A percentile compares a stretch with the other conserved stretches of the same genome.
These are phyloP conservation scores for Drosophila parabipectinata DNA, from an alignment of 1,140 invertebrate species.

Conservation along the genomic window DNA sequence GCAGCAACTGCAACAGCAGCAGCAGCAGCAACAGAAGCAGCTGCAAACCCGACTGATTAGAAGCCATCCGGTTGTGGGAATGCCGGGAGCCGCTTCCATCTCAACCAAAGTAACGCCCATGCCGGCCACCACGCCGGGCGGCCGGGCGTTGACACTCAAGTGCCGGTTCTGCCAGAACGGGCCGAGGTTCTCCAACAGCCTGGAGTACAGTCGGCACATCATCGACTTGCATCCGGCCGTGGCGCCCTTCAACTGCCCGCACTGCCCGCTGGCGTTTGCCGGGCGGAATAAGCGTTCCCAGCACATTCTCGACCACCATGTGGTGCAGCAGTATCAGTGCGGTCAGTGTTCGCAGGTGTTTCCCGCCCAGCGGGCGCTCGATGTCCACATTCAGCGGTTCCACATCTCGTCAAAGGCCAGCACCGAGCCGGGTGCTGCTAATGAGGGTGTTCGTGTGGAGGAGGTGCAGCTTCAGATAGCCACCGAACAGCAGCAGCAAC, in stretches of 20 bases:
- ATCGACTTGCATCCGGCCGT: conserved; percentile 74
- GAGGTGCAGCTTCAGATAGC: conserved; percentile 70
- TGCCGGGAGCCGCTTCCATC: conserved; percentile 40
- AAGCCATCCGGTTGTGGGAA: conserved; percentile 64
- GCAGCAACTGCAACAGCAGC: conserved; percentile 19
- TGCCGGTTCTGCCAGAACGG: conserved; percentile 80
- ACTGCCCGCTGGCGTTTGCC: conserved; percentile 68
- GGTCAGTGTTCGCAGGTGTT: conserved; percentile 76
- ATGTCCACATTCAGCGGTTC: conserved; percentile 71
- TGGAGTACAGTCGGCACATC: conserved; percentile 77
- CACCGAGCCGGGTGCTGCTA: neutral
- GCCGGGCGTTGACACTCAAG: conserved; percentile 49
- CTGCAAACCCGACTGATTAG: conserved; percentile 31
- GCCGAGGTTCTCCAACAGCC: conserved; percentile 72
- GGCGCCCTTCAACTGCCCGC: conserved; percentile 74
- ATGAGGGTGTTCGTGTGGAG: conserved; percentile 53
- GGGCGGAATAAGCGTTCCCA: conserved; percentile 69
- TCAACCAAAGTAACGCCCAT: conserved; percentile 51
- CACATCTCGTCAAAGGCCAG: conserved; percentile 41
- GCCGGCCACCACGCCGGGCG: conserved; percentile 41
- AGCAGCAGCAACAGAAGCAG: conserved; percentile 27
- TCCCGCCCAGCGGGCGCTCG: conserved; percentile 70
- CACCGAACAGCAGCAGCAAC: conserved; percentile 31
- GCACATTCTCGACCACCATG: conserved; percentile 69
- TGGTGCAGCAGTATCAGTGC: conserved; percentile 74